These are phyloP conservation scores for Lagodon rhomboides DNA, from an alignment of 2,797 vertebrate species.

Conservation along the genomic window DNA sequence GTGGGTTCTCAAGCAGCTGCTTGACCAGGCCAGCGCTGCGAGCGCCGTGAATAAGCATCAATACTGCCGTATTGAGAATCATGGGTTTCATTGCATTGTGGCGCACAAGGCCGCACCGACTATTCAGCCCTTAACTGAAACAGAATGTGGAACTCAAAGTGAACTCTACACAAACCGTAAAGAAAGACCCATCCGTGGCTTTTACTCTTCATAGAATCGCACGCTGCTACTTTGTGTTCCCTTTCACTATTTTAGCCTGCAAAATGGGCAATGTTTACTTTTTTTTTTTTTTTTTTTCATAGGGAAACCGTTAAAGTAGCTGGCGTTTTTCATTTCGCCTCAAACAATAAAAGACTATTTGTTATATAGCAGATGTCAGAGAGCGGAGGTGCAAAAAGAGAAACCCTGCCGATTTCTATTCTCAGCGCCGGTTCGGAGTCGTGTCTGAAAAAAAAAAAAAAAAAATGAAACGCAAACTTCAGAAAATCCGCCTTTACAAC, in stretches of 20 bases:
- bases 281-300: background rate
- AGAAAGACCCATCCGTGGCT: constrained; percentile 8
- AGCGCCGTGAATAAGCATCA: constrained; percentile 28
- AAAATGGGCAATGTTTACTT: constrained; percentile 15
- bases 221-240: background rate
- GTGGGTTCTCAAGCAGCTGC: constrained; percentile 34
- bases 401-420: constrained; percentile 13
- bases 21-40: background rate
- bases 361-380: constrained; percentile 25
- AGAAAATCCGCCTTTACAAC: constrained; percentile 23
- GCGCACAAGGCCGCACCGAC: background rate
- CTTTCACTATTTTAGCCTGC: constrained; percentile 7
- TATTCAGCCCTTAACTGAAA: constrained; percentile 37
- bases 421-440: background rate
- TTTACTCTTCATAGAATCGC: constrained; percentile 12
- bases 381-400: constrained; percentile 7
- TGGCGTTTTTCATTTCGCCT: constrained; percentile 29
- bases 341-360: constrained; percentile 23
- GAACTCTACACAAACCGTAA: constrained; percentile 43
- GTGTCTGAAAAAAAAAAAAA: constrained; percentile 10
- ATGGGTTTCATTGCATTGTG: constrained; percentile 36
- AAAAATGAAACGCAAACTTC: constrained; percentile 10
- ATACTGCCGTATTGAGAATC: constrained; percentile 36
- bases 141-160: constrained; percentile 44
- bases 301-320: background rate